Percentiles rank a stretch among this genome's conserved stretches.
Evolutionary conservation across 2,797 vertebrate genomes (phyloP).

Genomic region (Craterocephalus amniculus): DNA sequence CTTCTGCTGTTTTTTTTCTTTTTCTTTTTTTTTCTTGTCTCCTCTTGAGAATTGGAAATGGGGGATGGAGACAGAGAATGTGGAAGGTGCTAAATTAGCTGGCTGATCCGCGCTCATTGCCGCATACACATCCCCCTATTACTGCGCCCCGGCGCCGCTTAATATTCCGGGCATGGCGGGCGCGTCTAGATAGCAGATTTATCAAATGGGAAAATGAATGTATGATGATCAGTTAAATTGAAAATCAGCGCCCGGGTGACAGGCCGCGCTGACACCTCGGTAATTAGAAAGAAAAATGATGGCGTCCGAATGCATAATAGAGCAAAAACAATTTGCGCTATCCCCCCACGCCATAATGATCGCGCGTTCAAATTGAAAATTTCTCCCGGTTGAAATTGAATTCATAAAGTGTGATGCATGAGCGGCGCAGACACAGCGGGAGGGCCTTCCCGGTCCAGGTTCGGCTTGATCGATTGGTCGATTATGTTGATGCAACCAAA

Average conservation of each 20-base stretch:
- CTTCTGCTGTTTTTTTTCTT: constrained; percentile 7
- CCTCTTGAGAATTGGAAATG: constrained; percentile 96
- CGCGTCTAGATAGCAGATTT: constrained; percentile 94
- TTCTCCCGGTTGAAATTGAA: constrained; percentile 92
- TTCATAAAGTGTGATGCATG: constrained; percentile 98
- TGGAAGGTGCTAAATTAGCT: constrained; percentile 96
- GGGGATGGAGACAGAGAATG: constrained; percentile 90
- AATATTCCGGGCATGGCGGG: constrained; percentile 96
- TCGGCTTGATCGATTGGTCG: constrained; percentile 90
- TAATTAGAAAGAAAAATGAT: constrained; percentile 99
- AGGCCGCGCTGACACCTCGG: constrained; percentile 98
- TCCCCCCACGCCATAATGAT: constrained; percentile 91
- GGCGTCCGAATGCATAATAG: constrained; percentile 99
- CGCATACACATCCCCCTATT: constrained; percentile 98
- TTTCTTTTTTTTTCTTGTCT: constrained; percentile 71
- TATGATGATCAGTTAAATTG: constrained; percentile 99
- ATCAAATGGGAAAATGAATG: constrained; percentile 99
- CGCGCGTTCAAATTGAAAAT: constrained; percentile 97
- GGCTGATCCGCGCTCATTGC: constrained; percentile 98
- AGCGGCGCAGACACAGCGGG: constrained; percentile 88
- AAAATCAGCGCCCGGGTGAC: constrained; percentile 99
- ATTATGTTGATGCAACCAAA: constrained; percentile 86
- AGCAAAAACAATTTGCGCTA: constrained; percentile 99
- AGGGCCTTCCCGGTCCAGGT: constrained; percentile 66
- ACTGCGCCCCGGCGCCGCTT: constrained; percentile 88